A percentile compares a stretch with the other conserved stretches of the same genome.
phyloP scores from a whole-genome alignment of 2,113 vertebrate species.

The Ctenodactylus gundi region DNA sequence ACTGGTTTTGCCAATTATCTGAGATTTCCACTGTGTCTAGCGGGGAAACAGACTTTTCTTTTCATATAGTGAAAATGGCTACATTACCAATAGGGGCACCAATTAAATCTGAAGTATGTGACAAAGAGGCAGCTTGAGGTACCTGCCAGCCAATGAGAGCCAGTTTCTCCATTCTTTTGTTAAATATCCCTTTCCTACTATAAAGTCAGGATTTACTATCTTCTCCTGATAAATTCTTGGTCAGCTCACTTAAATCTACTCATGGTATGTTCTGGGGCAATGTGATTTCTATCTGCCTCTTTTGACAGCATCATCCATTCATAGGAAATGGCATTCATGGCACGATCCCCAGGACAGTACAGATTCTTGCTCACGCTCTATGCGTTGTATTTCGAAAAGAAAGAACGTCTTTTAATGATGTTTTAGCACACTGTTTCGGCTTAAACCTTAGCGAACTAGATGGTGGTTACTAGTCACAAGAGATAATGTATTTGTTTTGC shows the following conservation, averaged over 20 bases:
- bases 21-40: background rate
- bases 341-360: background rate
- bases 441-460: background rate
- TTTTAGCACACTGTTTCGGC: slow-evolving; percentile 4
- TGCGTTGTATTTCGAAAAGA: background rate
- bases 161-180: background rate
- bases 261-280: background rate
- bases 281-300: background rate
- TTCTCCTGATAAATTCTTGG: background rate
- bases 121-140: background rate
- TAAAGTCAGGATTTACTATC: background rate
- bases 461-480: background rate
- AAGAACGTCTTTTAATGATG: background rate
- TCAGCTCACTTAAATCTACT: background rate
- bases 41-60: background rate
- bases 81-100: background rate
- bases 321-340: background rate
- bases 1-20: background rate
- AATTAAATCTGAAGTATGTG: background rate
- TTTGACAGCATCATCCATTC: background rate
- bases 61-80: background rate
- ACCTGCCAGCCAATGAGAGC: background rate
- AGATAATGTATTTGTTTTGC: background rate
- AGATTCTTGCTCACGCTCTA: background rate
- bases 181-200: background rate